Percentiles rank a stretch among this genome's conserved stretches.
These are phyloP conservation scores for Augiades crinisus DNA, from an alignment of 2,888 invertebrate genomes.

Conservation along the genomic window DNA sequence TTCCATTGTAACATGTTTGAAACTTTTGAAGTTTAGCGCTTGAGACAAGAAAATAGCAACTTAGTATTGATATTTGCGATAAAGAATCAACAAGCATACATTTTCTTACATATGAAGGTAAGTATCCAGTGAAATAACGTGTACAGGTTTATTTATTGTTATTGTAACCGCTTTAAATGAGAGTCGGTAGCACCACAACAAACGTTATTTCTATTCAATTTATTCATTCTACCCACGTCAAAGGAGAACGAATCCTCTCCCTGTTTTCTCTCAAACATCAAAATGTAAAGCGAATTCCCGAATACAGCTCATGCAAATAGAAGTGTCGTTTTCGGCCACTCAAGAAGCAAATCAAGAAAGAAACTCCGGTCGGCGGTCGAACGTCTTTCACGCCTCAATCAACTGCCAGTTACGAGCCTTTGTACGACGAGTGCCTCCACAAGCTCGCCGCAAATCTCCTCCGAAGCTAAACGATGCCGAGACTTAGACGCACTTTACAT, in stretches of 20 bases:
- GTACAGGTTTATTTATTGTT: background rate
- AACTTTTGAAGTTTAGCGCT: too few relatives aligned
- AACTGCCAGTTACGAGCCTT: conserved; percentile 72
- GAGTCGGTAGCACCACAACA: conserved; percentile 8
- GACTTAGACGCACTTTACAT: conserved; percentile 7
- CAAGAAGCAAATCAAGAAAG: conserved; percentile 78
- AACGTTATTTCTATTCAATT: conserved; percentile 25
- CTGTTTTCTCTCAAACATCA: conserved; percentile 27
- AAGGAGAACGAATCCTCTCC: conserved; percentile 20
- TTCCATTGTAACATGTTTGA: too few relatives aligned
- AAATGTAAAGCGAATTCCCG: conserved; percentile 53
- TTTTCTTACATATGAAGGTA: too few relatives aligned
- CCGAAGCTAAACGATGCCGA: conserved; percentile 37
- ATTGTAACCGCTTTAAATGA: background rate
- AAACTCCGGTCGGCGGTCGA: conserved; percentile 68
- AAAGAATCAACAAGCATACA: too few relatives aligned
- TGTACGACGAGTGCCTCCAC: conserved; percentile 61
- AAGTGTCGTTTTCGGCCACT: conserved; percentile 76
- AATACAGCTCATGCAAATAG: conserved; percentile 75
- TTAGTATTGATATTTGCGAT: too few relatives aligned
- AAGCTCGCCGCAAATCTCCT: conserved; percentile 53
- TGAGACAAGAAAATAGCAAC: too few relatives aligned
- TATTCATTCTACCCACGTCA: conserved; percentile 27
- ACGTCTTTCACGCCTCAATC: conserved; percentile 78
- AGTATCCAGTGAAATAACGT: too few relatives aligned